A percentile compares a stretch with the other conserved stretches of the same genome.
Conservation (phyloP, 2,113 vertebrate genomes). For the Strigops habroptila region DNA sequence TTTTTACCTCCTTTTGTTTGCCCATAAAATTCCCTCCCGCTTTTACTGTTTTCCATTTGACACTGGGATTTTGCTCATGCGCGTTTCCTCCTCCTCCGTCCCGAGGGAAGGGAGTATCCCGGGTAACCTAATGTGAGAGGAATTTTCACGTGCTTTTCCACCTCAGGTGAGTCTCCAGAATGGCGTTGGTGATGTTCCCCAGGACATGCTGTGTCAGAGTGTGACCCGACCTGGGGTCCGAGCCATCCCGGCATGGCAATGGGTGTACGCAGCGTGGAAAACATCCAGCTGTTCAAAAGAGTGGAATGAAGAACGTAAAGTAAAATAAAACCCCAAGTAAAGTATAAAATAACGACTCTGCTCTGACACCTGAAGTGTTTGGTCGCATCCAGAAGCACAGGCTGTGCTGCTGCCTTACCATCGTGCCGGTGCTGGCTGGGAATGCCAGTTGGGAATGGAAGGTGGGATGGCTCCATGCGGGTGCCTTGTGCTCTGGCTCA, state of each 20-base stretch:
- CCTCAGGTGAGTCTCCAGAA: background rate
- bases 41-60: slow-evolving; percentile 20
- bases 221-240: no score
- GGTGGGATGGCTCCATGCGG: background rate
- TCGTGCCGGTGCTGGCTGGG: no score
- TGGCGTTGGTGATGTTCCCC: background rate
- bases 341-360: background rate
- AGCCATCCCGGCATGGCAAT: background rate
- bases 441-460: background rate
- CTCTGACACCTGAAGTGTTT: fast-evolving
- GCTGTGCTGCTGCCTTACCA: background rate
- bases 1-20: slow-evolving; percentile 52
- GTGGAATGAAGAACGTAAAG: background rate
- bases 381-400: fast-evolving
- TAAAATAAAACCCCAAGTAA: background rate
- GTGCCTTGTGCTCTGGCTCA: background rate
- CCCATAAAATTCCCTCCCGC: background rate
- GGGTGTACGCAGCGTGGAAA: background rate
- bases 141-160: slow-evolving; percentile 12
- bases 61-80: background rate
- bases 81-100: background rate
- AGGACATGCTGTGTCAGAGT: fast-evolving
- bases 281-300: background rate
- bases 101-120: background rate
- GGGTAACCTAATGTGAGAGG: background rate